Evolutionary conservation across 2,113 vertebrate genomes (phyloP).

Genomic region (Cyphomyrus discorhynchus): DNA sequence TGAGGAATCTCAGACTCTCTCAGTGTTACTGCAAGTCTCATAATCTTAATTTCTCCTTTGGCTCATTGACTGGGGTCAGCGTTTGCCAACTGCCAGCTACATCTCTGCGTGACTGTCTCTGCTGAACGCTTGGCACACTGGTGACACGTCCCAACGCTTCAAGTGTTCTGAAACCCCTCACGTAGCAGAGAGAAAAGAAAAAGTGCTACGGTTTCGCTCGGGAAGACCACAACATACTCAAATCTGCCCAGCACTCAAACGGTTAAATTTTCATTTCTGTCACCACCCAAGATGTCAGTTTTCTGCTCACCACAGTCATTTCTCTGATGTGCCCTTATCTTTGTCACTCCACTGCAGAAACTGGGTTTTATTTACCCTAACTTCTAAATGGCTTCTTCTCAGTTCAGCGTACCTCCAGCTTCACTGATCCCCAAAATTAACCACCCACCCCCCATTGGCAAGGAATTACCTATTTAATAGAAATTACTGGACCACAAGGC

Average conservation of each 20-base stretch:
- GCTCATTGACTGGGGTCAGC: not conserved
- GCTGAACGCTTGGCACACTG: not conserved
- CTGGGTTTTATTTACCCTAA: not conserved
- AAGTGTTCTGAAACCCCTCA: conserved; percentile 6
- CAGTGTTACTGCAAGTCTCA: not conserved
- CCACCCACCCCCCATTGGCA: not conserved
- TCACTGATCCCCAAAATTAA: not conserved
- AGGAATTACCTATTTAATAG: not conserved
- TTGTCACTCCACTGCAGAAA: not conserved
- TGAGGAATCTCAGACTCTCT: not conserved
- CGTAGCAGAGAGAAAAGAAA: conserved; percentile 39
- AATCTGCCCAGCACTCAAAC: conserved; percentile 58
- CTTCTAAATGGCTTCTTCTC: not conserved
- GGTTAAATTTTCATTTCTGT: conserved; percentile 57
- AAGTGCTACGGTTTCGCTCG: conserved; percentile 54
- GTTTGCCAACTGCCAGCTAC: not conserved
- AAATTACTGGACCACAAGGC: not conserved
- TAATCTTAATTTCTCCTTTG: not conserved
- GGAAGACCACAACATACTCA: conserved; percentile 56
- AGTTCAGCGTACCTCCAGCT: not conserved
- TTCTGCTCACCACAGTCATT: not conserved
- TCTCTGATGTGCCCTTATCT: not conserved
- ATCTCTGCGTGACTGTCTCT: not conserved
- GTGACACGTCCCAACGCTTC: not conserved
- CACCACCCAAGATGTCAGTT: conserved; percentile 8